Evolutionary conservation across 1,140 invertebrate species (phyloP).

Genomic region (Drosophila arizonae): DNA sequence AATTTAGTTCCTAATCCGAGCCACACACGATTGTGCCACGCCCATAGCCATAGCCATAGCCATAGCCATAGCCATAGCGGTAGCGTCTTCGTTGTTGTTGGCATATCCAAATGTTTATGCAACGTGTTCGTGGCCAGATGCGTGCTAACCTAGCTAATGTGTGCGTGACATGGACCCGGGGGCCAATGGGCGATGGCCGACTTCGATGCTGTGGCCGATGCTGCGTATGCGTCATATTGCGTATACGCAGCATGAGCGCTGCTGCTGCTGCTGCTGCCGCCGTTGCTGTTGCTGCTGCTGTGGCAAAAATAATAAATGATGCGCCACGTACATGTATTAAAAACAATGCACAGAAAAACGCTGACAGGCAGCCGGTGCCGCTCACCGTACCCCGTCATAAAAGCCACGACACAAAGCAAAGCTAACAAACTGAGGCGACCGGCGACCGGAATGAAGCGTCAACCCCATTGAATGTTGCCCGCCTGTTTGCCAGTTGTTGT

Average conservation of each 20-base stretch:
- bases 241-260: constrained; percentile 58
- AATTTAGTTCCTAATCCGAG: constrained; percentile 73
- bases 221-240: constrained; percentile 46
- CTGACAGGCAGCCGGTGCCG: constrained; percentile 45
- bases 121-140: constrained; percentile 55
- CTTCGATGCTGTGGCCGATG: constrained; percentile 33
- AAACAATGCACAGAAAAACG: constrained; percentile 76
- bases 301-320: constrained; percentile 76
- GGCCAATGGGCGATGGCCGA: not conserved
- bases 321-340: constrained; percentile 78
- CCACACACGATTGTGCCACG: constrained; percentile 55
- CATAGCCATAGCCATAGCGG: not conserved
- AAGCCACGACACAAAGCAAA: constrained; percentile 64
- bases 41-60: not conserved
- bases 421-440: constrained; percentile 66
- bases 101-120: constrained; percentile 75
- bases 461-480: constrained; percentile 43
- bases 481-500: constrained; percentile 21
- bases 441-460: constrained; percentile 64
- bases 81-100: not conserved
- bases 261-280: not conserved
- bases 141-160: constrained; percentile 76
- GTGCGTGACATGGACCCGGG: constrained; percentile 73
- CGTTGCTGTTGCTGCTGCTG: constrained; percentile 28
- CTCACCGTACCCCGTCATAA: constrained; percentile 32